Evolutionary conservation across 37 sponge, comb jelly and placozoan species (phyloP).

Genomic region (Amphimedon queenslandica): DNA sequence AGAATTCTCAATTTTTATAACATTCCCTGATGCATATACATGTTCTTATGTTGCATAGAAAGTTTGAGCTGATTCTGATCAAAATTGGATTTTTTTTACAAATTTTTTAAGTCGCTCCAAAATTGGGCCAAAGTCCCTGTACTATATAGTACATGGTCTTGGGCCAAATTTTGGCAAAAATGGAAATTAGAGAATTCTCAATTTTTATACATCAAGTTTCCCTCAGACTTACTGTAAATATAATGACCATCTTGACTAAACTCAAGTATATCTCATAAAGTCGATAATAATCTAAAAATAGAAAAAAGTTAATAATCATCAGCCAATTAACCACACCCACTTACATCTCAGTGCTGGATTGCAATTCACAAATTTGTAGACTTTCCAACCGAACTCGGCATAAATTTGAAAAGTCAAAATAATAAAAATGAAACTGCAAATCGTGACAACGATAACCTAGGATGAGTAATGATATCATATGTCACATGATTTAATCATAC

Average conservation of each 20-base stretch:
- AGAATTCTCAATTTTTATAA: no score
- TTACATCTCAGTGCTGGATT: slow-evolving; percentile 56
- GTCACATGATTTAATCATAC: background rate
- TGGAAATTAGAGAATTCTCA: no score
- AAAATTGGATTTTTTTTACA: no score
- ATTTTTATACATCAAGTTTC: no score
- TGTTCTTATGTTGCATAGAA: no score
- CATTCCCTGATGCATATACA: no score
- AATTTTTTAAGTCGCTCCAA: no score
- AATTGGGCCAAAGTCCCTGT: no score
- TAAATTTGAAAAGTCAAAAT: slow-evolving; percentile 31
- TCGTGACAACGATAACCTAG: slow-evolving; percentile 25
- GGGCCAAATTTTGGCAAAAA: no score
- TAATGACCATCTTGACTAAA: slow-evolving; percentile 41
- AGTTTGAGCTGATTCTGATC: no score
- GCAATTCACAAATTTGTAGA: slow-evolving; percentile 43
- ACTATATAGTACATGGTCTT: no score
- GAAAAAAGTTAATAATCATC: slow-evolving; percentile 8
- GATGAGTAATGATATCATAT: background rate
- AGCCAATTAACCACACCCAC: slow-evolving; percentile 24
- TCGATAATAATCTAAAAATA: slow-evolving; percentile 35
- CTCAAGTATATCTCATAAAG: slow-evolving; percentile 45
- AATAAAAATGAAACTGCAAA: slow-evolving; percentile 31
- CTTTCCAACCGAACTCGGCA: slow-evolving; percentile 70
- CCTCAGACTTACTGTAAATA: slow-evolving; percentile 48